Base-by-base conservation (phyloP, 2,797 vertebrate genomes). In the Emys orbicularis region DNA sequence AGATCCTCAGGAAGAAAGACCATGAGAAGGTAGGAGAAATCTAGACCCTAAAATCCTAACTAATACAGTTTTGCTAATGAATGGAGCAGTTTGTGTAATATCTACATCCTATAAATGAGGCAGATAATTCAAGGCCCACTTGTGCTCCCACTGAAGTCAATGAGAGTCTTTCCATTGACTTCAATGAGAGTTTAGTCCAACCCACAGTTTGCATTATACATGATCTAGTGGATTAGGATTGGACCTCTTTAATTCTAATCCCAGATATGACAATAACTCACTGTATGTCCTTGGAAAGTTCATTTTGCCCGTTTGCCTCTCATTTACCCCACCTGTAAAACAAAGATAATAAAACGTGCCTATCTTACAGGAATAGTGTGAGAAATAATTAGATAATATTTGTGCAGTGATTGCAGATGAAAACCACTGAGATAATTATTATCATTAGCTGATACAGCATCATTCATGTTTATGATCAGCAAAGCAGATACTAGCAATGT, bases 1-100 rank as follows among this genome's bases (percentile, higher is more conserved):
- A 98, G 72, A 98, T 99, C 90, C 98, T 98, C 90, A 98, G 98
- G 97, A 98, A 98, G 95, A 99, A 98, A 79, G 96, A 74, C 59
- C 98, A 99, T 2, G 98, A 98, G 80, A 97, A 98, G 98, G 98
- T 98, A 96, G 76, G 86, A 84, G 82, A 90, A 79, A 88, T 79
- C 90, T 84, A 89, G 52, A 83, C 92, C 61, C 86, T 91, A 92
- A 95, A 93, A 92, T 83, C 77, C 81, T 83, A 34, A 37, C 57
- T 94, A 91, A 5, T 79, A 27, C 23, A 37, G 47, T 95, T 96
- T 79, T 1, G 1, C 68, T 89, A 41, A 72, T 41, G 0, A 94
- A 92, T 92, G 92, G 96, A 97, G 93, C 97, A 79, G 90, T 88
- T 12, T 79, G 91, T 92, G 50, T 80, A 84, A 95, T 92, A 89